Conservation (phyloP, 1,140 invertebrate species). For the Gonatopus flavifemur region DNA sequence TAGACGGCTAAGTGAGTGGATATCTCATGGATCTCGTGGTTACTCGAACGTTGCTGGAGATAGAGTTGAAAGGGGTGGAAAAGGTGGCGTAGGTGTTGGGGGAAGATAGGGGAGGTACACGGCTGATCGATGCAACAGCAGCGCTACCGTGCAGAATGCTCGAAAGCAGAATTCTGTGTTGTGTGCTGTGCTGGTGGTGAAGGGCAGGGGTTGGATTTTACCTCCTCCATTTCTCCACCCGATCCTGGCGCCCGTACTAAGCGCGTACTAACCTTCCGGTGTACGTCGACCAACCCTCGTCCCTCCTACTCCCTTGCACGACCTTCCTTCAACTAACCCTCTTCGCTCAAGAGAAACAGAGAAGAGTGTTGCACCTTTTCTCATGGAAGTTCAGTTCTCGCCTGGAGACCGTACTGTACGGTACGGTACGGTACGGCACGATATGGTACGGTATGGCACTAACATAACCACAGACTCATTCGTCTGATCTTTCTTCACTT, state of each 20-base stretch:
- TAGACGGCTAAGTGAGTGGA: slow-evolving; percentile 10
- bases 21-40: not conserved
- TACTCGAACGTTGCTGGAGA: not conserved
- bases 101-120: slow-evolving; percentile 30
- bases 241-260: slow-evolving; percentile 19
- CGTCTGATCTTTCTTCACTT: too few relatives aligned
- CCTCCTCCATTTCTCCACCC: slow-evolving; percentile 8
- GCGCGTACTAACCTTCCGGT: slow-evolving; percentile 35
- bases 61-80: not conserved
- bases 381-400: slow-evolving; percentile 44
- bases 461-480: too few relatives aligned
- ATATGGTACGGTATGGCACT: too few relatives aligned
- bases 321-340: not conserved
- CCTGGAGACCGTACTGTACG: slow-evolving; percentile 44
- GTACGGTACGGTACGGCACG: too few relatives aligned
- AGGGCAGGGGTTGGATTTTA: not conserved
- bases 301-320: not conserved
- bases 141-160: slow-evolving; percentile 33
- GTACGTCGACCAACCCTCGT: slow-evolving; percentile 18
- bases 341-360: not conserved
- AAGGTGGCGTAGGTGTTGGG: not conserved
- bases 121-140: slow-evolving; percentile 55
- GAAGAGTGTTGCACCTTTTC: too few relatives aligned
- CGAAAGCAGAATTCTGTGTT: not conserved
- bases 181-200: not conserved